Evolutionary conservation across 2,888 invertebrate genomes (phyloP), one percentile per base, ranked within the genome.

Genomic region (Eupithecia subumbrata): DNA sequence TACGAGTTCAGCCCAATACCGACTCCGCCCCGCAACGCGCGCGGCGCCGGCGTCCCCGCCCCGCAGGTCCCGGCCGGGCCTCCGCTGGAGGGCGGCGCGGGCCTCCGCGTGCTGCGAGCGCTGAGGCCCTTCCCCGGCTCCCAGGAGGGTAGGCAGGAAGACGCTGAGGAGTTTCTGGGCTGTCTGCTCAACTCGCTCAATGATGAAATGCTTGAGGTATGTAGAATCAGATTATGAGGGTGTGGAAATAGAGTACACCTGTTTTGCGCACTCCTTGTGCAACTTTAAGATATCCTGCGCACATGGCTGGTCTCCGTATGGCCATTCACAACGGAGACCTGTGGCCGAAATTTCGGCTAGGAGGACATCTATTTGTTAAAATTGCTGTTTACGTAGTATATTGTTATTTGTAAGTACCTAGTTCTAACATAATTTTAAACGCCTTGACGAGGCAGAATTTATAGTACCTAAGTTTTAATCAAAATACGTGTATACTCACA

Each of bases 161-260:
- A 99, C 92, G 99, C 99, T 0, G 99, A 99, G 91, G 99, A 99
- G 90, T 99, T 99, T 92, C 96, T 99, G 2, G 98, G 98, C 11
- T 98, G 98, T 89, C 95, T 99, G 79, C 95, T 99, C 37, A 99
- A 99, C 92, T 98, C 98, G 40, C 96, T 99, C 74, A 99, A 99
- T 88, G 99, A 99, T 91, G 99, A 99, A 95, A 99, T 99, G 98
- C 95, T 98, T 4, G 98, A 98, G 95, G 97, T 98, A 85, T 88
- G 90, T 64, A 56, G 16, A 30, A 34, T 18, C 48, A 8, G 48
- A 64, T 64, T 7, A 63, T 30, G 14, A 63, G 25, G 30, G 30
- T 14, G 11, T 8, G 16, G 30, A 0, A 45, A 48, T 48, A 18
- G 16, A 45, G 48, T 18, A 5, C 18, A 48, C 7, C 18, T 18